Base-by-base conservation (phyloP, 2,888 invertebrate species). In the Lepidochitona cinerea region DNA sequence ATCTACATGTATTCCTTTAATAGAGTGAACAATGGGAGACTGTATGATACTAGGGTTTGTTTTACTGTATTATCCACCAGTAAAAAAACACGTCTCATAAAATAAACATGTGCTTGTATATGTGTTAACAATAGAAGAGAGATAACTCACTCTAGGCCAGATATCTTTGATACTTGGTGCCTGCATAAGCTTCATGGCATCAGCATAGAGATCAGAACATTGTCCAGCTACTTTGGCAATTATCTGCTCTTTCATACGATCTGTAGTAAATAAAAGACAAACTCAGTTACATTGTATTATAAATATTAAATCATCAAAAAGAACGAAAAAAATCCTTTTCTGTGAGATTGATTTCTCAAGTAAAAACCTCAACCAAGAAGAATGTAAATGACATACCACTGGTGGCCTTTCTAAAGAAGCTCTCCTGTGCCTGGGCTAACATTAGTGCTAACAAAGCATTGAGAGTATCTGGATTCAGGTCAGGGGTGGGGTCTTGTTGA, bases 381-480 rank as follows among this genome's bases (percentile, higher is more conserved):
- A n/a, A n/a, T n/a, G n/a, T n/a, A n/a, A n/a, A n/a, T n/a, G n/a
- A n/a, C n/a, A 75, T 76, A 92, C 92, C 92, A 80, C 89, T 88
- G 29, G 90, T 89, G 54, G 98, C 98, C 92, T 99, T 99, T 88
- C 95, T 94, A 67, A 97, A 96, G 90, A 99, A 96, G 80, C 97
- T 95, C 92, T 99, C 99, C 92, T 99, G 99, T 9, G 97, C 99
- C 92, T 99, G 99, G 23, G 99, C 98, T 66, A 99, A 92, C 97
- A 98, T 98, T 68, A 99, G 83, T 67, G 95, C 93, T 70, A 95
- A 93, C 33, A 99, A 92, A 41, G 97, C 96, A 74, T 93, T 93
- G 71, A 99, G 93, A 32, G 97, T 95, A 86, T 99, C 99, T 4
- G 97, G 96, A 90, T 94, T 94, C 83, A 99, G 93, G 92, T 99